These are phyloP conservation scores for Heliconius charithonia DNA, from an alignment of 2,888 invertebrate genomes.

Conservation along the genomic window DNA sequence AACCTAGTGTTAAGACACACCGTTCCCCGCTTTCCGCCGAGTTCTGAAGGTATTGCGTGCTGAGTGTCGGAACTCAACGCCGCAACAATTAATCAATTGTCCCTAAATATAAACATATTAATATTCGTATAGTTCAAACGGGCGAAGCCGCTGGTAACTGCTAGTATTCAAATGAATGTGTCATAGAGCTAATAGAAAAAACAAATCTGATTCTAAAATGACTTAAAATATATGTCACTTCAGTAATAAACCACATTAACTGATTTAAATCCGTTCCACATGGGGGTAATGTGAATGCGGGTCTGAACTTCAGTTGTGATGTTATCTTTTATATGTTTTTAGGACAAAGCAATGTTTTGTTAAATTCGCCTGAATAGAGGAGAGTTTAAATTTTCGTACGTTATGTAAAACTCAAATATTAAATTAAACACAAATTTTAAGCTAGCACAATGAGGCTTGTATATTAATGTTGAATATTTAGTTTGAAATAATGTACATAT, in stretches of 20 bases:
- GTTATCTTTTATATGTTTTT: slow-evolving; percentile 34
- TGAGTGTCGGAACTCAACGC: too few relatives aligned
- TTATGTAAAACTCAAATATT: neutral
- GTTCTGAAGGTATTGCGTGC: too few relatives aligned
- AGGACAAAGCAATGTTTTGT: slow-evolving; percentile 25
- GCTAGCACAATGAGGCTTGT: neutral
- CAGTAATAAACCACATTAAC: slow-evolving; percentile 13
- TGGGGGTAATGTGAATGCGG: slow-evolving; percentile 34
- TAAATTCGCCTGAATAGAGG: slow-evolving; percentile 7
- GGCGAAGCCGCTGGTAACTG: too few relatives aligned
- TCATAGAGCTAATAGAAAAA: neutral
- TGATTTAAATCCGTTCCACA: slow-evolving; percentile 38
- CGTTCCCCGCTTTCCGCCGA: too few relatives aligned
- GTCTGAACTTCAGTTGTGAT: slow-evolving; percentile 29
- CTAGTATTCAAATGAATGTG: neutral
- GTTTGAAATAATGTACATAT: neutral
- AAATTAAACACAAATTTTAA: neutral
- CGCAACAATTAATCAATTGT: too few relatives aligned
- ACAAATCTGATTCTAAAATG: neutral
- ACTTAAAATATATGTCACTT: slow-evolving; percentile 13
- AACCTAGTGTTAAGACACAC: too few relatives aligned
- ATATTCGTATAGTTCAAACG: too few relatives aligned
- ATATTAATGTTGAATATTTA: neutral
- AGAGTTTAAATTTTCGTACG: neutral
- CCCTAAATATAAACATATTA: too few relatives aligned